phyloP scores from a whole-genome alignment of 2,113 vertebrate species.

The Glareola pratincola region DNA sequence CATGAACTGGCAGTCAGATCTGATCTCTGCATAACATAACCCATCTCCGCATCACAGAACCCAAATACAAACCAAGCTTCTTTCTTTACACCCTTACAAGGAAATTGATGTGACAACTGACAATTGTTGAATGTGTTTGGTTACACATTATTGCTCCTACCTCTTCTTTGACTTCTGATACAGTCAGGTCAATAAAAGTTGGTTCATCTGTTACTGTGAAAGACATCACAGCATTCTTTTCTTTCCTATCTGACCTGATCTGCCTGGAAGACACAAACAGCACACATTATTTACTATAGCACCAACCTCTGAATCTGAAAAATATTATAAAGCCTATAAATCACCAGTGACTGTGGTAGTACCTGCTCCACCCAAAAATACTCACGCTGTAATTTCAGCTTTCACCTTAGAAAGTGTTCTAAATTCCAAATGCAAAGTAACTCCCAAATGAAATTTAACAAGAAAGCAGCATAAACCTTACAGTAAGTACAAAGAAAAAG shows the following conservation, averaged over 20 bases:
- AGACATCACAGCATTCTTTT: slow-evolving; percentile 92
- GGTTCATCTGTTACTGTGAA: slow-evolving; percentile 93
- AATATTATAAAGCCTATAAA: not conserved
- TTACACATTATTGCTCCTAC: slow-evolving; percentile 66
- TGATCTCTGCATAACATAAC: not conserved
- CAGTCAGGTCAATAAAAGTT: slow-evolving; percentile 83
- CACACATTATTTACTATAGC: not conserved
- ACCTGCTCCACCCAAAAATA: not conserved
- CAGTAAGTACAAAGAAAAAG: not conserved
- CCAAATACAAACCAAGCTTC: not conserved
- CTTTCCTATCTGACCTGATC: slow-evolving; percentile 90
- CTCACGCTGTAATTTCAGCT: not conserved
- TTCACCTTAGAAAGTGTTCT: not conserved
- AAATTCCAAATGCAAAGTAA: not conserved
- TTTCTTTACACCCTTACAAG: not conserved
- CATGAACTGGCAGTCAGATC: not conserved
- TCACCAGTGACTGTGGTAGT: not conserved
- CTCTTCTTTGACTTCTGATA: slow-evolving; percentile 91
- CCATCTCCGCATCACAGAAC: not conserved
- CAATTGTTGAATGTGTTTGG: not conserved
- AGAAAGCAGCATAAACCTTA: not conserved
- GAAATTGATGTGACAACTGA: not conserved
- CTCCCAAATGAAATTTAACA: not conserved
- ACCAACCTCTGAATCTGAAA: not conserved
- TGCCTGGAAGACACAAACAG: slow-evolving; percentile 82